A percentile compares a stretch with the other conserved stretches of the same genome.
phyloP scores from a whole-genome alignment of 1,140 invertebrate genomes.

The Drosophila paulistorum region DNA sequence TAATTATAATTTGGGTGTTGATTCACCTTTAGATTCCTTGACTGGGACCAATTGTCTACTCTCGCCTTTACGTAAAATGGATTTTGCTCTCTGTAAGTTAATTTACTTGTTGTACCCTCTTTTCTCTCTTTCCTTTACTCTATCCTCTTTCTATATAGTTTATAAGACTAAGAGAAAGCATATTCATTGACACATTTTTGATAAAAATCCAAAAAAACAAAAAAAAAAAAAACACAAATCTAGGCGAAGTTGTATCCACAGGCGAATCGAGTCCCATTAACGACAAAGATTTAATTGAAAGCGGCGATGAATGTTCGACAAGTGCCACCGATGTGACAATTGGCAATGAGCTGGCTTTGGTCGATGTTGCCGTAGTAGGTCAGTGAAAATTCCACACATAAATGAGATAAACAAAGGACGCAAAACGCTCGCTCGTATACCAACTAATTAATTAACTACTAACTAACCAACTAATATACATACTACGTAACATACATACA shows the following conservation, averaged over 20 bases:
- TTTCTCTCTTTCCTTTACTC: neutral
- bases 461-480: slow-evolving; percentile 34
- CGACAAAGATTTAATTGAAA: slow-evolving; percentile 87
- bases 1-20: slow-evolving; percentile 72
- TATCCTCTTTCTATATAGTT: slow-evolving; percentile 9
- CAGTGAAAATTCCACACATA: slow-evolving; percentile 83
- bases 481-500: neutral
- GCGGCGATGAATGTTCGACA: slow-evolving; percentile 84
- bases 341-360: slow-evolving; percentile 73
- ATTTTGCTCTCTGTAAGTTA: slow-evolving; percentile 89
- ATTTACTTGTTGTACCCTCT: neutral
- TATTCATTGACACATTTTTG: slow-evolving; percentile 49
- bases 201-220: slow-evolving; percentile 22
- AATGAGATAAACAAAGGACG: slow-evolving; percentile 6
- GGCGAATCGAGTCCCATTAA: slow-evolving; percentile 88
- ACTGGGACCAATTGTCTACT: slow-evolving; percentile 65
- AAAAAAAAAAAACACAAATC: slow-evolving; percentile 39
- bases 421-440: neutral
- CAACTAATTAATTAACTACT: slow-evolving; percentile 34
- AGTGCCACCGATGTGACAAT: slow-evolving; percentile 84
- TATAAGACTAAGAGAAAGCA: neutral
- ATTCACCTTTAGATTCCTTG: slow-evolving; percentile 82
- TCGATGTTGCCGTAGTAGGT: slow-evolving; percentile 85
- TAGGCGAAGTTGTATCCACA: slow-evolving; percentile 88
- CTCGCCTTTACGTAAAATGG: slow-evolving; percentile 85